Conservation (phyloP, 2,113 vertebrate genomes). For the Planiliza haematocheilus region DNA sequence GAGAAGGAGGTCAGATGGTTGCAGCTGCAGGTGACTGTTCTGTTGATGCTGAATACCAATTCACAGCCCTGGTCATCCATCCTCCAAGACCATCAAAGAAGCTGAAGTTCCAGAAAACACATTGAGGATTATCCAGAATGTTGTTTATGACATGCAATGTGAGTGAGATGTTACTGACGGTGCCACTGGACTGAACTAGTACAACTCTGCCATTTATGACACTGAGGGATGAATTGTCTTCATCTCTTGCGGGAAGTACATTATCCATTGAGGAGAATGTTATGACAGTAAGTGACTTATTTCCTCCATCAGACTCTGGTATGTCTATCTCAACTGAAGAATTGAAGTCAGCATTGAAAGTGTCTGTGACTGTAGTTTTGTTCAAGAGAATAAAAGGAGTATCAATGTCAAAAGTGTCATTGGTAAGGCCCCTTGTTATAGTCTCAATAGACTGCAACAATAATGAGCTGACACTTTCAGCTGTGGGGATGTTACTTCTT, state of each 20-base stretch:
- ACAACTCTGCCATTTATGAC: slow-evolving; percentile 83
- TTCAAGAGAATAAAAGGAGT: slow-evolving; percentile 42
- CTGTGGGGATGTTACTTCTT: accelerated
- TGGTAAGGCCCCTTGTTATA: neutral
- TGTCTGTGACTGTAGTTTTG: slow-evolving; percentile 49
- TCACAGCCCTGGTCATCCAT: slow-evolving; percentile 78
- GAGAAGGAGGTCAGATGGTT: slow-evolving; percentile 91
- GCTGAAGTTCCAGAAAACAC: slow-evolving; percentile 86
- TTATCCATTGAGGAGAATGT: slow-evolving; percentile 69
- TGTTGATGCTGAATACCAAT: accelerated
- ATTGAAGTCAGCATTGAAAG: slow-evolving; percentile 39
- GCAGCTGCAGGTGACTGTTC: slow-evolving; percentile 82
- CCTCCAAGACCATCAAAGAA: slow-evolving; percentile 61
- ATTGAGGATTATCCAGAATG: slow-evolving; percentile 62
- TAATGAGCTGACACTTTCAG: slow-evolving; percentile 21
- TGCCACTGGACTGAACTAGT: slow-evolving; percentile 72
- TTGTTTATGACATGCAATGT: slow-evolving; percentile 79
- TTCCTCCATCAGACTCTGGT: neutral
- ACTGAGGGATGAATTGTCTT: neutral
- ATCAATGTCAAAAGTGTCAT: slow-evolving; percentile 9
- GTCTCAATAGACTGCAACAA: slow-evolving; percentile 42
- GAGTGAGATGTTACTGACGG: slow-evolving; percentile 69
- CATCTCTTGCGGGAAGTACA: slow-evolving; percentile 67
- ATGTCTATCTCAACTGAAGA: slow-evolving; percentile 59
- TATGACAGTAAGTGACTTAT: slow-evolving; percentile 46